Evolutionary conservation across 2,113 vertebrate species (phyloP), one percentile per base, ranked within the genome.

Genomic region (Syngnathus typhle): DNA sequence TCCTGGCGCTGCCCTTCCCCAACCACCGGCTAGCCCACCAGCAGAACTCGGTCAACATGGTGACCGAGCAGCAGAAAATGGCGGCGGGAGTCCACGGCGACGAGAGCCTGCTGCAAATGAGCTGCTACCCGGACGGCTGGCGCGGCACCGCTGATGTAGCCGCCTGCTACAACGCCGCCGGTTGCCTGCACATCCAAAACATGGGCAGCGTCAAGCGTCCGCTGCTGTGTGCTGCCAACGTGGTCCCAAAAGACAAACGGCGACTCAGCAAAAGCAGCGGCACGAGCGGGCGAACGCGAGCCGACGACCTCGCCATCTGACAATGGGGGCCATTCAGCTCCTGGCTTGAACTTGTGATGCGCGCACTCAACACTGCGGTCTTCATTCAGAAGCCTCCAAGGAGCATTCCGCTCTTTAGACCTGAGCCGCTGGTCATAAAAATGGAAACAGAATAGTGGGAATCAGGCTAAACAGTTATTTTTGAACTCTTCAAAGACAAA

Each of bases 1-100:
- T 77, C 75, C 72, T 85, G 21, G 63, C 77, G 9, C 78, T 81
- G 7, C 81, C 76, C 10, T 88, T 77, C 76, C 90, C 63, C 81
- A 82, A 85, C 86, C 91, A 95, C 80, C 91, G 90, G 2, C 52
- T 94, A 80, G 94, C 92, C 0, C 89, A 91, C 49, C 94, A 93
- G 71, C 95, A 98, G 81, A 98, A 98, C 83, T 95, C 94, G 0
- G 93, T 91, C 71, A 94, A 96, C 83, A 92, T 95, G 23, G 94
- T 90, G 65, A 91, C 94, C 0, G 95, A 97, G 84, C 92, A 89
- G 65, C 91, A 92, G 64, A 88, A 0, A 39, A 88, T 91, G 66
- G 93, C 91, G 4, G 83, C 88, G 1, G 68, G 76, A 0, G 85
- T 80, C 0, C 11, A 11, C 55, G 77, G 82, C 13, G 91, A 91